Evolutionary conservation across 2,113 vertebrate genomes (phyloP).

Genomic region (Microtus ochrogaster): DNA sequence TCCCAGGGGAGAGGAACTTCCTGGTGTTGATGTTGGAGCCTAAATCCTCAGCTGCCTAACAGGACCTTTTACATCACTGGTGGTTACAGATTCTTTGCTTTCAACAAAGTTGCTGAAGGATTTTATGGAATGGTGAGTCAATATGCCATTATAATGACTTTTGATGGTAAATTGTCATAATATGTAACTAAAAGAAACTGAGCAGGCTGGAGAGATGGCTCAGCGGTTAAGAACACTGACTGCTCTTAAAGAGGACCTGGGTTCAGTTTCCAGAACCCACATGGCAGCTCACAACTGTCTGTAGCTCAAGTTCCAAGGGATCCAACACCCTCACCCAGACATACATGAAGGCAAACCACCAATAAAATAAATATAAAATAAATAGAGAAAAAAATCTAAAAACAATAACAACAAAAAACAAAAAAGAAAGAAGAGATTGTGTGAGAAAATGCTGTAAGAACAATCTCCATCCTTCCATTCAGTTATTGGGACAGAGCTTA

Average conservation of each 20-base stretch:
- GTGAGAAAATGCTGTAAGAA: neutral
- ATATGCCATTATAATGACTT: conserved; percentile 61
- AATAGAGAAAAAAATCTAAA: too few relatives aligned
- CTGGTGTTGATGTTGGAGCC: neutral
- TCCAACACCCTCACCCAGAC: too few relatives aligned
- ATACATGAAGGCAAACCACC: too few relatives aligned
- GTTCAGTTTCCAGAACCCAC: too few relatives aligned
- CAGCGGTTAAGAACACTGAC: too few relatives aligned
- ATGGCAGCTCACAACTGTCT: too few relatives aligned
- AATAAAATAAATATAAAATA: too few relatives aligned
- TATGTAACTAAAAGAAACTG: neutral
- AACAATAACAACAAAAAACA: too few relatives aligned
- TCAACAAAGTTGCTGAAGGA: conserved; percentile 43
- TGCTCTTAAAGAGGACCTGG: too few relatives aligned
- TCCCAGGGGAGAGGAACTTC: neutral
- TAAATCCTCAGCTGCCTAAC: conserved; percentile 32
- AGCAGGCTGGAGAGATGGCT: too few relatives aligned
- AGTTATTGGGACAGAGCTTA: conserved; percentile 10
- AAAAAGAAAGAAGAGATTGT: conserved; percentile 4
- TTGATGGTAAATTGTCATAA: neutral
- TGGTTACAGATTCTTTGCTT: conserved; percentile 40
- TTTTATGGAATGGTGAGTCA: conserved; percentile 49
- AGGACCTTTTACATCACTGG: conserved; percentile 28
- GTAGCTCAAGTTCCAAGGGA: too few relatives aligned
- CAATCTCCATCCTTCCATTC: neutral